These are phyloP conservation scores for Acipenser ruthenus DNA, from an alignment of 2,797 vertebrate genomes.

Conservation along the genomic window DNA sequence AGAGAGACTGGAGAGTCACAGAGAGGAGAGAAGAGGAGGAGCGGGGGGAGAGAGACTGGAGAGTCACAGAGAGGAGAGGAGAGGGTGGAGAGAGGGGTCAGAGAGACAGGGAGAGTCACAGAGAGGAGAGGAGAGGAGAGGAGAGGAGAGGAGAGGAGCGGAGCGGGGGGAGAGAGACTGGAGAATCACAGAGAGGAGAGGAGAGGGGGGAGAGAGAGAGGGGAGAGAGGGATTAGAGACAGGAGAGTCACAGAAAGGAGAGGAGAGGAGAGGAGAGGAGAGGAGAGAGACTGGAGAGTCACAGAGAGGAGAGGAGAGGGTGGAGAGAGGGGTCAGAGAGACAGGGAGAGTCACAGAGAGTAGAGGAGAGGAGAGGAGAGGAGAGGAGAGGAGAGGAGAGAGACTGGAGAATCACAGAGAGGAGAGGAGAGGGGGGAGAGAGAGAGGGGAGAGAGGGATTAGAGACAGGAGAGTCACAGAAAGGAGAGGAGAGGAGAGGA, in stretches of 20 bases:
- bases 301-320: too few species aligned
- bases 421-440: constrained; percentile 31
- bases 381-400: background rate
- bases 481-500: constrained; percentile 10
- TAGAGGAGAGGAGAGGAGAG: too few species aligned
- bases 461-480: constrained; percentile 12
- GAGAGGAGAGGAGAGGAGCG: constrained; percentile 24
- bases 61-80: too few species aligned
- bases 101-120: background rate
- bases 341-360: background rate
- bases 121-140: too few species aligned
- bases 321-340: background rate
- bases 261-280: background rate
- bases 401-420: constrained; percentile 24
- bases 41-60: too few species aligned
- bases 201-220: background rate
- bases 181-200: constrained; percentile 34
- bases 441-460: background rate
- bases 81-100: too few species aligned
- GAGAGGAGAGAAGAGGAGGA: background rate
- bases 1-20: background rate
- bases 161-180: background rate
- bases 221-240: constrained; percentile 8
- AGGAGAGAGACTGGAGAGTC: too few species aligned
- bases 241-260: background rate